These are phyloP conservation scores for Encarsia formosa DNA, from an alignment of 2,888 invertebrate genomes.

Conservation along the genomic window DNA sequence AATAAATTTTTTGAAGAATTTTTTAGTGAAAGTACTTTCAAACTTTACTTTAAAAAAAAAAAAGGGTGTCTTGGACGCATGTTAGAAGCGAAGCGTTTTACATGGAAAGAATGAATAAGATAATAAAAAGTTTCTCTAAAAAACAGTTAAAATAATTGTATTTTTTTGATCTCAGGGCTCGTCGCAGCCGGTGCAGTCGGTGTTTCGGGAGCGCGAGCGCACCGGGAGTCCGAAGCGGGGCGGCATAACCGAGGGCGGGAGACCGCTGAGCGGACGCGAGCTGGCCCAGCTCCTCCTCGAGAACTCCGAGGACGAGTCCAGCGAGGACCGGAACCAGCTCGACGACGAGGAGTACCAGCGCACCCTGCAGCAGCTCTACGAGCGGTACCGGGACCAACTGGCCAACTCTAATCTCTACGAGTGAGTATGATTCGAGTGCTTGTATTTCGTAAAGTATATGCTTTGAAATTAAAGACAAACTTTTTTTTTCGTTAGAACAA, in stretches of 20 bases:
- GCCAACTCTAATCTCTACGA: conserved; percentile 31
- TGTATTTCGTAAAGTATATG: too few relatives aligned
- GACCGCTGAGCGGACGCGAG: conserved; percentile 27
- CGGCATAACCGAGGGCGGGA: conserved; percentile 8
- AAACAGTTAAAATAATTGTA: background rate
- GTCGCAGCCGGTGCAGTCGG: conserved; percentile 33
- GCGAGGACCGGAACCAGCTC: conserved; percentile 29
- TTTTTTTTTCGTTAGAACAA: too few relatives aligned
- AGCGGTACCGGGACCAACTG: conserved; percentile 31
- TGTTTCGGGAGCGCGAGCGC: conserved; percentile 41
- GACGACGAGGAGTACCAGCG: conserved; percentile 36
- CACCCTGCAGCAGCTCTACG: conserved; percentile 32
- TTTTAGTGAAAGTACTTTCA: background rate
- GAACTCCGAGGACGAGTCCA: conserved; percentile 32
- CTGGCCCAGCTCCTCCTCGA: conserved; percentile 32
- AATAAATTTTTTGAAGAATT: too few relatives aligned
- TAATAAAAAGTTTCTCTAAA: background rate
- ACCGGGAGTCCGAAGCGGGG: conserved; percentile 36
- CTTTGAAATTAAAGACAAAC: too few relatives aligned
- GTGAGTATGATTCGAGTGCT: too few relatives aligned
- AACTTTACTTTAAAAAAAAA: too few relatives aligned
- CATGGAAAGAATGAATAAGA: too few relatives aligned
- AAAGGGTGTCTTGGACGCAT: too few relatives aligned
- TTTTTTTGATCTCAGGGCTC: background rate
- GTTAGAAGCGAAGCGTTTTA: too few relatives aligned